Evolutionary conservation across 2,113 vertebrate genomes (phyloP), one percentile per base, ranked within the genome.

Genomic region (Speoplatyrhinus poulsoni): DNA sequence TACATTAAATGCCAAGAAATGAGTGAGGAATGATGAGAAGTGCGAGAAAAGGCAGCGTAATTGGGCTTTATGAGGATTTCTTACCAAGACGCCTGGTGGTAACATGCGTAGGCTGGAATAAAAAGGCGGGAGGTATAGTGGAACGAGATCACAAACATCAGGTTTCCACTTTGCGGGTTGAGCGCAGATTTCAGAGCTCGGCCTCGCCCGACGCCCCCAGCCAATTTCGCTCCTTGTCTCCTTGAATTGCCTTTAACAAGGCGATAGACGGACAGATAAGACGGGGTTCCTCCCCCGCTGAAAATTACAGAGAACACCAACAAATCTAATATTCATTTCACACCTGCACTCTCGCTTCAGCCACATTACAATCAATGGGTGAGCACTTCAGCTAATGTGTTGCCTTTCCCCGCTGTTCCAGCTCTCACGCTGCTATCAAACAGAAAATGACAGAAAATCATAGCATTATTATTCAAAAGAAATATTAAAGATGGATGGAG

Each of bases 271-370:
- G 61, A 65, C 69, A 52, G 71, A 87, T 67, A 16, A 74, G 75
- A 73, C 53, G 6, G 57, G 68, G 50, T 10, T 26, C n/a, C 41
- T 33, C 16, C 69, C 9, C 10, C 60, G 0, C 69, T 61, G 82
- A 63, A 67, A 76, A 83, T 77, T 67, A 76, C 68, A 79, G 61
- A 61, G 19, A 82, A 79, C 46, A 15, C 46, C 70, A 73, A 77
- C 85, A 85, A 78, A 83, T 83, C 74, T 78, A 72, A 82, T 72
- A 73, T 82, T 82, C 64, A 71, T 77, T 85, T 83, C 81, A 83
- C 85, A 77, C 64, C 85, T 81, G 62, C 52, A 3, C 60, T 76
- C 46, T 83, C 47, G 76, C 82, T 85, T 49, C 71, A 81, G 69
- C 54, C 67, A 52, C 56, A 75, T 77, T 77, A 70, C 63, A 73